These are phyloP conservation scores for Diadophis punctatus DNA, from an alignment of 2,113 vertebrate genomes.

Conservation along the genomic window DNA sequence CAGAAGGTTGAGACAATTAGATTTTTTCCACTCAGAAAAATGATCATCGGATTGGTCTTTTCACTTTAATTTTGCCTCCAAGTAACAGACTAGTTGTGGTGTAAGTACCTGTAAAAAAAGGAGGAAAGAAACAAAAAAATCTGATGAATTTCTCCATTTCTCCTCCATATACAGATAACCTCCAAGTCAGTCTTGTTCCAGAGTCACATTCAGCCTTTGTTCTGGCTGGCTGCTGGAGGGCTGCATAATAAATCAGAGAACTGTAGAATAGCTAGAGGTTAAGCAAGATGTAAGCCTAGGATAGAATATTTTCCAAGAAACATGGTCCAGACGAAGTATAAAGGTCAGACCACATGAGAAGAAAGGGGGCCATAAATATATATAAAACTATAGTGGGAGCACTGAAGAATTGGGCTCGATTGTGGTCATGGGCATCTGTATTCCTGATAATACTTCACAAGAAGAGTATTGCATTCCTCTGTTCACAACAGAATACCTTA, in stretches of 20 bases:
- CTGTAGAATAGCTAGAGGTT: not conserved
- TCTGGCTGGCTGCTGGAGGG: not conserved
- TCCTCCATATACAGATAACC: not conserved
- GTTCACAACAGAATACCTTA: too few species aligned
- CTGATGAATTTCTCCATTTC: not conserved
- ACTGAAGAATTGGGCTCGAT: not conserved
- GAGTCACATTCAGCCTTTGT: not conserved
- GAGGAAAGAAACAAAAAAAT: not conserved
- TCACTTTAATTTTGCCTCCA: not conserved
- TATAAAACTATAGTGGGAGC: not conserved
- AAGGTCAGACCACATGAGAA: not conserved
- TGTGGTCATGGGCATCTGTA: too few species aligned
- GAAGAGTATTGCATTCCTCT: too few species aligned
- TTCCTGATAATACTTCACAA: too few species aligned
- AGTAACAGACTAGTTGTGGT: not conserved
- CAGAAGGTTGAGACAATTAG: not conserved
- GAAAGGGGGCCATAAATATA: not conserved
- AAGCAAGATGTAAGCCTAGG: not conserved
- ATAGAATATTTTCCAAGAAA: not conserved
- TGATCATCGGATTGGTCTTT: not conserved
- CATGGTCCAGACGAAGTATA: not conserved
- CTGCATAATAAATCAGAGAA: not conserved
- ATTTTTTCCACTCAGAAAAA: not conserved
- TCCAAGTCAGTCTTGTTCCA: not conserved
- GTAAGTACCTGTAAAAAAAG: not conserved